phyloP scores from a whole-genome alignment of 92 coral and sea anemone species.

The Meandrina meandrites region DNA sequence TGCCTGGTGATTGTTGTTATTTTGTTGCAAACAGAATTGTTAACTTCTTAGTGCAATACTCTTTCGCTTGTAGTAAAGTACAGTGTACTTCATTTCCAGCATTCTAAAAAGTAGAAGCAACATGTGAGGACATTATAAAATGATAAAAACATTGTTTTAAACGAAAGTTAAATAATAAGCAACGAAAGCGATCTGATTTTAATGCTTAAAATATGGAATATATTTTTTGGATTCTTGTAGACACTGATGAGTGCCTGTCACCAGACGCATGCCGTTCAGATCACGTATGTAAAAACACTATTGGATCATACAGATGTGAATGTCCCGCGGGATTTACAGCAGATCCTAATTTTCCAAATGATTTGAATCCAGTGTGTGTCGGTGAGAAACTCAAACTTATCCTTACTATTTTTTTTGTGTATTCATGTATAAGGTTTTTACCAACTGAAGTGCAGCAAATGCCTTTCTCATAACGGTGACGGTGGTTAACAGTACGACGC shows the following conservation, averaged over 20 bases:
- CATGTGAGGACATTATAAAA: no score
- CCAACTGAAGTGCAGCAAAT: no score
- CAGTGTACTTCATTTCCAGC: no score
- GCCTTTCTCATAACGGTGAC: no score
- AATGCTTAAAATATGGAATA: no score
- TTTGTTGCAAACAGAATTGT: not conserved
- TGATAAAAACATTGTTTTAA: no score
- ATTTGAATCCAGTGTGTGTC: not conserved
- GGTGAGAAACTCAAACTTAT: not conserved
- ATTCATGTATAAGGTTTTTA: no score
- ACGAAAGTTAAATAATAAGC: no score
- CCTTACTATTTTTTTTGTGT: no score
- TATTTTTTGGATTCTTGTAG: not conserved
- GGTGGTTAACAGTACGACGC: no score
- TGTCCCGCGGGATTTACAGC: not conserved
- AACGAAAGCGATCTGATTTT: not conserved
- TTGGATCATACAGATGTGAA: conserved; percentile 5
- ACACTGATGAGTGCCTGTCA: not conserved
- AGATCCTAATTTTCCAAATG: not conserved
- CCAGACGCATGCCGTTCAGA: not conserved
- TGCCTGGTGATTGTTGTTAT: not conserved
- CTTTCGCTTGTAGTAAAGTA: not conserved
- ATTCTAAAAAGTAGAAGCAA: no score
- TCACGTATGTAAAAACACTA: not conserved
- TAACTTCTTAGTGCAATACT: no score